phyloP scores from a whole-genome alignment of 35 echinoderm and acorn worm species.

The Antedon bifida region DNA sequence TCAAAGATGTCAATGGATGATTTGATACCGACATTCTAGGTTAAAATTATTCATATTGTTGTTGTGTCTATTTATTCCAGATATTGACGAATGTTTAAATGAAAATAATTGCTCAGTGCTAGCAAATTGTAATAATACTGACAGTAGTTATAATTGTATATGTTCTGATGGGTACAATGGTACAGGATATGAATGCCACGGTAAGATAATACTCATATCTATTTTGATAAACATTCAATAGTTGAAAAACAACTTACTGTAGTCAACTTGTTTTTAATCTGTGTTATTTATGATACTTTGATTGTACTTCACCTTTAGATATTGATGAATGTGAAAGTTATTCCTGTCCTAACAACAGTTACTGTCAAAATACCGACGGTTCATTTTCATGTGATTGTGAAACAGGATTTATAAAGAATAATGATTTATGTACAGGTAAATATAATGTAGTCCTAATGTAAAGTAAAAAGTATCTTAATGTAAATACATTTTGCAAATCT shows the following conservation, averaged over 20 bases:
- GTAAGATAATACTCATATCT: background rate
- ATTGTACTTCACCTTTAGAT: background rate
- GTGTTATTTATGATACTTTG: too few species aligned
- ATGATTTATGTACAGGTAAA: background rate
- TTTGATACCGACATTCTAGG: too few species aligned
- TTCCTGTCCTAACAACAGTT: background rate
- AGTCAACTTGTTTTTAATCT: too few species aligned
- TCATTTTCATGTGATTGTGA: background rate
- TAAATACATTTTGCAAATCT: too few species aligned
- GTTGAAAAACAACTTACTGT: too few species aligned
- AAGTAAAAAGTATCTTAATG: too few species aligned
- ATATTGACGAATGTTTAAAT: conserved; percentile 46
- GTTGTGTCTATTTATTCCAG: background rate
- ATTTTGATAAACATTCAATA: too few species aligned
- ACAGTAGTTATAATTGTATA: conserved; percentile 37
- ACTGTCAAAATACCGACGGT: background rate
- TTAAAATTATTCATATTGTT: too few species aligned
- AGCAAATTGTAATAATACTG: conserved; percentile 37
- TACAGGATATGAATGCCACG: background rate
- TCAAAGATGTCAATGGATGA: too few species aligned
- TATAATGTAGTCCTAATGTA: too few species aligned
- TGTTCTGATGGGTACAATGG: conserved; percentile 20
- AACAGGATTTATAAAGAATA: background rate
- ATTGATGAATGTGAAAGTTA: background rate
- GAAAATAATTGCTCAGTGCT: conserved; percentile 20